These are phyloP conservation scores for Agonopterix arenella DNA, from an alignment of 2,888 invertebrate genomes.

Conservation along the genomic window DNA sequence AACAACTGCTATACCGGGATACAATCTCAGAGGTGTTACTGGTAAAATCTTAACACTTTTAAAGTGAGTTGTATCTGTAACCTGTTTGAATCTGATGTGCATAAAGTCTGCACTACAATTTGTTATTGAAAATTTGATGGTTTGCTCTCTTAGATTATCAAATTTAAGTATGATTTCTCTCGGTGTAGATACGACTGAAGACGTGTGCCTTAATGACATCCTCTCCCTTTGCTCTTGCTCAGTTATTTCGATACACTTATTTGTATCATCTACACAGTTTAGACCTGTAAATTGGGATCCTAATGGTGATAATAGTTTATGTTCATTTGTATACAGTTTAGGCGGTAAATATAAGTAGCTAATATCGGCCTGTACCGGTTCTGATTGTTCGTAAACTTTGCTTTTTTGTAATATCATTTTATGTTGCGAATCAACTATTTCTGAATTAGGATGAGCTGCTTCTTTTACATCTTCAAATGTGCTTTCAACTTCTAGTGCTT, in stretches of 20 bases:
- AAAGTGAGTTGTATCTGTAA: conserved; percentile 37
- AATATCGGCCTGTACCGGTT: too few species aligned
- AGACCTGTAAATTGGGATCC: neutral
- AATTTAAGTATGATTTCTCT: conserved; percentile 22
- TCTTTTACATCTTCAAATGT: neutral
- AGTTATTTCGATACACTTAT: neutral
- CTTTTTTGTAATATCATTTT: neutral
- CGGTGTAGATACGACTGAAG: conserved; percentile 32
- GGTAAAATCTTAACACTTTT: conserved; percentile 34
- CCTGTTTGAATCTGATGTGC: conserved; percentile 35
- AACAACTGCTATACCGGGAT: conserved; percentile 40
- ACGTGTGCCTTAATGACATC: conserved; percentile 22
- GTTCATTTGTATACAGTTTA: neutral
- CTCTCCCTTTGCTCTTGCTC: conserved; percentile 16
- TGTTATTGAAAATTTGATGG: conserved; percentile 36
- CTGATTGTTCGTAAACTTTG: too few species aligned
- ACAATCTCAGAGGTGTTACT: conserved; percentile 33
- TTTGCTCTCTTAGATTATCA: conserved; percentile 29
- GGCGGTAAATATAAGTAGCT: neutral
- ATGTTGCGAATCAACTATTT: neutral
- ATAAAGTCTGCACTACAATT: conserved; percentile 38
- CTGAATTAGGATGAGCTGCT: neutral
- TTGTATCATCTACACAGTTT: neutral
- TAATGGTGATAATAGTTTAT: neutral
- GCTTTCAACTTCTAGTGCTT: neutral